Conservation (phyloP, 2,797 vertebrate genomes). For the Synanceia verrucosa region DNA sequence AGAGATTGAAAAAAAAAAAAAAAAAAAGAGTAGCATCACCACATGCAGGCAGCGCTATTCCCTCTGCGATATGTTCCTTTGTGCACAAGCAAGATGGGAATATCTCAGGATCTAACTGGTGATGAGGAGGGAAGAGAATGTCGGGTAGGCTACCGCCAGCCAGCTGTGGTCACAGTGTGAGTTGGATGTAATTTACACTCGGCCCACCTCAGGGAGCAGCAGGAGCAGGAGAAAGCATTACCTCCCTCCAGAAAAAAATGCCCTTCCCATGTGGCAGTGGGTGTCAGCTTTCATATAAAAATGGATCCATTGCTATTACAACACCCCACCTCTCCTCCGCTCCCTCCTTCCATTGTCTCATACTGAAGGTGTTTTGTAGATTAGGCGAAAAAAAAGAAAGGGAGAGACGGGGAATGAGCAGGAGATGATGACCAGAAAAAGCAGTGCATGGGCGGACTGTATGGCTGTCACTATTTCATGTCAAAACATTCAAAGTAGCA, state of each 20-base stretch:
- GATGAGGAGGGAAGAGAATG: conserved; percentile 58
- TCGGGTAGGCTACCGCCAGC: conserved; percentile 50
- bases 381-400: conserved; percentile 1
- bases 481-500: conserved; percentile 65
- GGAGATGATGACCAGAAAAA: conserved; percentile 43
- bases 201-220: conserved; percentile 69
- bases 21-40: conserved; percentile 9
- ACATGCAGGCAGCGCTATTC: conserved; percentile 11
- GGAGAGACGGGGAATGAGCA: conserved; percentile 5
- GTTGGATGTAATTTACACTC: conserved; percentile 83
- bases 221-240: conserved; percentile 72
- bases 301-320: conserved; percentile 72
- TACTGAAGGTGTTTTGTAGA: conserved; percentile 52
- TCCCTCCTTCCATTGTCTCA: conserved; percentile 27
- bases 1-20: conserved; percentile 4
- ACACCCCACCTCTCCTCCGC: conserved; percentile 35
- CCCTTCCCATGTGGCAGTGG: conserved; percentile 58
- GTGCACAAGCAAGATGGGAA: conserved; percentile 33
- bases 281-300: conserved; percentile 78
- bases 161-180: conserved; percentile 54
- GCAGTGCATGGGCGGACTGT: conserved; percentile 2
- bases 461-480: conserved; percentile 45
- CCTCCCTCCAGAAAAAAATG: conserved; percentile 68
- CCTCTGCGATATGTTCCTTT: conserved; percentile 5
- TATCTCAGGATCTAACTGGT: conserved; percentile 48